Percentiles rank a stretch among this genome's conserved stretches.
These are phyloP conservation scores for Eupithecia exiguata DNA, from an alignment of 2,888 invertebrate genomes.

Conservation along the genomic window DNA sequence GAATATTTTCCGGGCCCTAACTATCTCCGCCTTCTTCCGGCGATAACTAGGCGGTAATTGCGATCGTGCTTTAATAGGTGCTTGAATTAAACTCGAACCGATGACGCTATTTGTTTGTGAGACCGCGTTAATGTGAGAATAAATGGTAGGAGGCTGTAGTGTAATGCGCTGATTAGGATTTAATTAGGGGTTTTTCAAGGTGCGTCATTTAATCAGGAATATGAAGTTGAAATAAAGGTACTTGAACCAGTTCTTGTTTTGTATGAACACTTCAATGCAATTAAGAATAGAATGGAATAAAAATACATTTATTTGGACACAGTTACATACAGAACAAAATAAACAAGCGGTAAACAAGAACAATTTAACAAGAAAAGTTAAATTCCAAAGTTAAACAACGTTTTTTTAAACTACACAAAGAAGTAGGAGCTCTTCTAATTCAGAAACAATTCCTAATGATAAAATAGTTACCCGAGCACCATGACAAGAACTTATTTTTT, in stretches of 20 bases:
- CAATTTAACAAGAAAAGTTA: no score
- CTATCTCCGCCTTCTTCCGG: slow-evolving; percentile 83
- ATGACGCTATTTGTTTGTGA: slow-evolving; percentile 77
- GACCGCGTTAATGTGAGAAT: slow-evolving; percentile 74
- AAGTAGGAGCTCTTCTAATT: no score
- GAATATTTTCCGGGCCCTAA: slow-evolving; percentile 84
- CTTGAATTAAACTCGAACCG: slow-evolving; percentile 59
- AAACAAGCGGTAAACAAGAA: no score
- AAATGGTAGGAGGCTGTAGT: slow-evolving; percentile 43
- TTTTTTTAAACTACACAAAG: no score
- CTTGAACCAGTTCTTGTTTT: not conserved
- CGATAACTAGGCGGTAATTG: slow-evolving; percentile 84
- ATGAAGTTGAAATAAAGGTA: not conserved
- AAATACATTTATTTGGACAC: no score
- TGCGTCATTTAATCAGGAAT: not conserved
- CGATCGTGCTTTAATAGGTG: slow-evolving; percentile 78
- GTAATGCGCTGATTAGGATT: not conserved
- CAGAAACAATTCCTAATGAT: no score
- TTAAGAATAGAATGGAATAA: no score
- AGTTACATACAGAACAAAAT: no score
- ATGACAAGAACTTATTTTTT: no score
- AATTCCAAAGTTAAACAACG: no score
- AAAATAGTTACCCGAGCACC: no score
- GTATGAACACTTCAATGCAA: not conserved
- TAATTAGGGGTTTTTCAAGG: not conserved